Percentiles rank a stretch among this genome's conserved stretches.
Conservation (phyloP, 2,888 invertebrate genomes). For the Leptothorax acervorum region DNA sequence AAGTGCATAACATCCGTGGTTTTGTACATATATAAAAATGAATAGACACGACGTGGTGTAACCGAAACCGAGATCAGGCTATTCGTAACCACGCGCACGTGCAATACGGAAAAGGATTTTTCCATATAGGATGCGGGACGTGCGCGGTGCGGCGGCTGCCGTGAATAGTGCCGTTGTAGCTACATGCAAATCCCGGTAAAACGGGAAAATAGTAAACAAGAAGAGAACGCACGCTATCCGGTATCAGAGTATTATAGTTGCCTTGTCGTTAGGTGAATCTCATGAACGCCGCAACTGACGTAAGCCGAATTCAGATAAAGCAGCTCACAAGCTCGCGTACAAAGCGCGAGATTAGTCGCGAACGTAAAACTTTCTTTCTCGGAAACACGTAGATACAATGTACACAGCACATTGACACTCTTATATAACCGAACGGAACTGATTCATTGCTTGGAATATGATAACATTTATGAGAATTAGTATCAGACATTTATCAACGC, state of each 20-base stretch:
- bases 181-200: slow-evolving; percentile 54
- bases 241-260: slow-evolving; percentile 49
- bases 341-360: slow-evolving; percentile 26
- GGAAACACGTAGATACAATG: not conserved
- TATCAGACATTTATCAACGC: not conserved
- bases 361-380: slow-evolving; percentile 32
- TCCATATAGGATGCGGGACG: slow-evolving; percentile 43
- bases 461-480: not conserved
- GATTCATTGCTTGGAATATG: not conserved
- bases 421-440: not conserved
- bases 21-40: slow-evolving; percentile 52
- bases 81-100: slow-evolving; percentile 53
- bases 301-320: slow-evolving; percentile 35
- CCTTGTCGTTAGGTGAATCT: slow-evolving; percentile 51
- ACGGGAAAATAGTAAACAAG: slow-evolving; percentile 50
- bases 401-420: not conserved
- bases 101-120: slow-evolving; percentile 53
- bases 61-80: slow-evolving; percentile 50
- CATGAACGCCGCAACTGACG: slow-evolving; percentile 25
- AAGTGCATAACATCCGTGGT: slow-evolving; percentile 27
- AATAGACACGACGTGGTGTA: slow-evolving; percentile 51
- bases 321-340: not conserved
- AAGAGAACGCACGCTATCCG: slow-evolving; percentile 27
- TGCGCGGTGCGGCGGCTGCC: slow-evolving; percentile 19
- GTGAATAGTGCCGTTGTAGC: slow-evolving; percentile 47